Percentiles rank a stretch among this genome's conserved stretches.
Evolutionary conservation across 2,113 vertebrate genomes (phyloP).

Genomic region (Apteryx owenii): DNA sequence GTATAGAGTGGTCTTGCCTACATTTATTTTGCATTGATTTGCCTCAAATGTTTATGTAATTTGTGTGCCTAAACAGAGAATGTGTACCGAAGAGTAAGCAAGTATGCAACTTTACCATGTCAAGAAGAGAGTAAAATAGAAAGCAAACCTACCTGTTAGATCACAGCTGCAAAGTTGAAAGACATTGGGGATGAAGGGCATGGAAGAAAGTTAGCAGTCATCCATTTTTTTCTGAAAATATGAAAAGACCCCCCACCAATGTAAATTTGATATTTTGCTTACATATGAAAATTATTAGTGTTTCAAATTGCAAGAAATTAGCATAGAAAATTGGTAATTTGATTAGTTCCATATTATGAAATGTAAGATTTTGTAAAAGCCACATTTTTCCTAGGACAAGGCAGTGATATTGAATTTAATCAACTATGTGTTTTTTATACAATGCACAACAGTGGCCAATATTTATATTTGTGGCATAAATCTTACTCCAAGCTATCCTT

Average conservation of each 20-base stretch:
- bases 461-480: not conserved
- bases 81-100: not conserved
- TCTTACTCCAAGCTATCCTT: not conserved
- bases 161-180: not conserved
- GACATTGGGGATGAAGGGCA: not conserved
- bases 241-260: not conserved
- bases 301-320: not conserved
- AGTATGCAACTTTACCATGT: not conserved
- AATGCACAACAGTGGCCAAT: not conserved
- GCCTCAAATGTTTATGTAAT: not conserved
- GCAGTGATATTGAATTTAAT: not conserved
- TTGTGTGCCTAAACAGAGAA: not conserved
- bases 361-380: not conserved
- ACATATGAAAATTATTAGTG: not conserved
- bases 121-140: not conserved
- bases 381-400: not conserved
- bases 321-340: not conserved
- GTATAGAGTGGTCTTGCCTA: not conserved
- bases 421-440: not conserved
- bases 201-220: not conserved
- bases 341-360: not conserved
- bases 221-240: not conserved
- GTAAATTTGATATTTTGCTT: not conserved
- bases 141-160: not conserved
- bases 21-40: not conserved